Percentiles rank a stretch among this genome's conserved stretches.
These are phyloP conservation scores for Schizaphis graminum DNA, from an alignment of 2,888 invertebrate genomes.

Conservation along the genomic window DNA sequence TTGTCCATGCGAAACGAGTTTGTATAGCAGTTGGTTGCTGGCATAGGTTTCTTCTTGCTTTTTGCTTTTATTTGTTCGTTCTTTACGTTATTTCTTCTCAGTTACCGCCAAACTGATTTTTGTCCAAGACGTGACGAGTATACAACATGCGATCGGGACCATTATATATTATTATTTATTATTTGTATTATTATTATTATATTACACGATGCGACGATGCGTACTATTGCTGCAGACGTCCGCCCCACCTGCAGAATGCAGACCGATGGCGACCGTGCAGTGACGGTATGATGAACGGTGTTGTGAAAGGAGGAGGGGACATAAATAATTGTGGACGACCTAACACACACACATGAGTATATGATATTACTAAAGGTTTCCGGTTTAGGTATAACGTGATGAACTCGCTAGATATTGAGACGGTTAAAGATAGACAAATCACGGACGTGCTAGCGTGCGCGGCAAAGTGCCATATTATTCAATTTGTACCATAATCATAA, in stretches of 20 bases:
- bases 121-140: slow-evolving; percentile 18
- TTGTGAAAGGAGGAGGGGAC: neutral
- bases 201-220: slow-evolving; percentile 6
- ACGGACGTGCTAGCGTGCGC: neutral
- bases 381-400: neutral
- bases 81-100: neutral
- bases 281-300: neutral
- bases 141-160: neutral
- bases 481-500: neutral
- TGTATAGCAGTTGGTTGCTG: neutral
- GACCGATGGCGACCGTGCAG: neutral
- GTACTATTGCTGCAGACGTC: neutral
- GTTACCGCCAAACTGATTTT: neutral
- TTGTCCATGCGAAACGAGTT: slow-evolving; percentile 32
- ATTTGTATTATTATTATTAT: neutral
- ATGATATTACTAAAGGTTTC: neutral
- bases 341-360: neutral
- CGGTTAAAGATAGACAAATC: neutral
- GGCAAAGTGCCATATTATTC: neutral
- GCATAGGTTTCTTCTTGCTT: neutral
- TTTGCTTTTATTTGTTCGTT: neutral
- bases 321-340: neutral
- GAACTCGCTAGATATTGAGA: neutral
- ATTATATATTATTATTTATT: neutral
- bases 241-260: neutral